These are phyloP conservation scores for Melinaea menophilus DNA, from an alignment of 2,888 invertebrate genomes.

Conservation along the genomic window DNA sequence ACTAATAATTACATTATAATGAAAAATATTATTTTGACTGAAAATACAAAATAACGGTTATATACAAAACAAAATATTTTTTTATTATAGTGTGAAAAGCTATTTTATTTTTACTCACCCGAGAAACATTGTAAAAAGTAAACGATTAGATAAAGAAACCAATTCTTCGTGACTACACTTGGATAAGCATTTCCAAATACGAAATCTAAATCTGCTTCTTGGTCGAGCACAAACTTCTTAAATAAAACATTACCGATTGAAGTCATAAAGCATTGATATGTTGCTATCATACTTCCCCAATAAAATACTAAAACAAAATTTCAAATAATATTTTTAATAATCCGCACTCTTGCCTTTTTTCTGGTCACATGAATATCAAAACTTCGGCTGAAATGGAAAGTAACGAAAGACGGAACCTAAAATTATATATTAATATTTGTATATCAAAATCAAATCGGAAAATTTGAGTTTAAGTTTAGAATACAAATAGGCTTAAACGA, in stretches of 20 bases:
- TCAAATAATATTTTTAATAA: neutral
- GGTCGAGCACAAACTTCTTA: conserved; percentile 41
- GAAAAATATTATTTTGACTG: neutral
- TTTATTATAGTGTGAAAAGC: neutral
- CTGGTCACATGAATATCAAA: too few species aligned
- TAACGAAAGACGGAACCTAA: neutral
- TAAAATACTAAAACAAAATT: conserved; percentile 41
- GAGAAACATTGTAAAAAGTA: conserved; percentile 49
- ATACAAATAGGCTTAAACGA: too few species aligned
- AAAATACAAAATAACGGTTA: too few species aligned
- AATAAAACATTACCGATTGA: conserved; percentile 43
- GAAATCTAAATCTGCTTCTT: conserved; percentile 40
- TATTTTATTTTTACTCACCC: conserved; percentile 41
- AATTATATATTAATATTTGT: neutral
- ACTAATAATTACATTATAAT: neutral
- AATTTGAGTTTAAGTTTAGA: too few species aligned
- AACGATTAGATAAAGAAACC: conserved; percentile 44
- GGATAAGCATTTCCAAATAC: conserved; percentile 50
- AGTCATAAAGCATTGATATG: conserved; percentile 43
- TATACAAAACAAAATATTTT: neutral
- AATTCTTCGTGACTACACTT: conserved; percentile 44
- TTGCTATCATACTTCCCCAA: conserved; percentile 43
- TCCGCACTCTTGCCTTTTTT: too few species aligned
- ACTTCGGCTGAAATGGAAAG: too few species aligned
- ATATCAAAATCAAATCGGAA: too few species aligned